Evolutionary conservation across 1,140 invertebrate species (phyloP).

Genomic region (Parasteatoda tepidariorum): DNA sequence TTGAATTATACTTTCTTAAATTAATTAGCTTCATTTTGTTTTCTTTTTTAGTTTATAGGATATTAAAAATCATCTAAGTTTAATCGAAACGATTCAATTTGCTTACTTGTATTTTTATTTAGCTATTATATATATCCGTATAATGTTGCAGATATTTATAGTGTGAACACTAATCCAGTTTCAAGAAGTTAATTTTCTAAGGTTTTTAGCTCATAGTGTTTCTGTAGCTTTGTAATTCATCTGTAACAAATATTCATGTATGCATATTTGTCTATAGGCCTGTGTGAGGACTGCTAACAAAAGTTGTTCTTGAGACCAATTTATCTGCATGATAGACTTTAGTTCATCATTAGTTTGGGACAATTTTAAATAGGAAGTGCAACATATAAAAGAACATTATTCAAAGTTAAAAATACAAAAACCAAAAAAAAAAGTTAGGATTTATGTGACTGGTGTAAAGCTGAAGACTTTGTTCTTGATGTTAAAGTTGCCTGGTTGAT

Average conservation of each 20-base stretch:
- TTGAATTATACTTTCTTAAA: too few species aligned
- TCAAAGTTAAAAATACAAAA: constrained; percentile 42
- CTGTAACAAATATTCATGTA: constrained; percentile 40
- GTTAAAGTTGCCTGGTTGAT: constrained; percentile 53
- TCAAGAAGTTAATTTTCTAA: constrained; percentile 36
- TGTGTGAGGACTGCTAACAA: constrained; percentile 34
- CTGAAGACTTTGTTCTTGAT: constrained; percentile 31
- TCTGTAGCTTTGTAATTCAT: constrained; percentile 50
- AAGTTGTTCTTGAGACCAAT: constrained; percentile 21
- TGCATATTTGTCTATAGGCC: constrained; percentile 53
- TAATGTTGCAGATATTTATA: neutral
- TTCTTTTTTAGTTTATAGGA: too few species aligned
- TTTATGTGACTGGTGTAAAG: constrained; percentile 31
- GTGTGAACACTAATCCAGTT: constrained; percentile 14
- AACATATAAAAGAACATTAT: constrained; percentile 30
- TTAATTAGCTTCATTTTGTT: too few species aligned
- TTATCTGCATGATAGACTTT: constrained; percentile 40
- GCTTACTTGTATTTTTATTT: too few species aligned
- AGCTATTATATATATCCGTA: constrained; percentile 22
- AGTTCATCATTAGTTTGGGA: constrained; percentile 36
- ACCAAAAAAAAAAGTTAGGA: constrained; percentile 7
- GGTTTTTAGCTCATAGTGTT: constrained; percentile 43
- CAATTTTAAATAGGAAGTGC: constrained; percentile 45
- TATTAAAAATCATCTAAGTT: too few species aligned
- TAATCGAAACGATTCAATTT: too few species aligned